These are phyloP conservation scores for Acronicta alni DNA, from an alignment of 2,888 invertebrate genomes.

Conservation along the genomic window DNA sequence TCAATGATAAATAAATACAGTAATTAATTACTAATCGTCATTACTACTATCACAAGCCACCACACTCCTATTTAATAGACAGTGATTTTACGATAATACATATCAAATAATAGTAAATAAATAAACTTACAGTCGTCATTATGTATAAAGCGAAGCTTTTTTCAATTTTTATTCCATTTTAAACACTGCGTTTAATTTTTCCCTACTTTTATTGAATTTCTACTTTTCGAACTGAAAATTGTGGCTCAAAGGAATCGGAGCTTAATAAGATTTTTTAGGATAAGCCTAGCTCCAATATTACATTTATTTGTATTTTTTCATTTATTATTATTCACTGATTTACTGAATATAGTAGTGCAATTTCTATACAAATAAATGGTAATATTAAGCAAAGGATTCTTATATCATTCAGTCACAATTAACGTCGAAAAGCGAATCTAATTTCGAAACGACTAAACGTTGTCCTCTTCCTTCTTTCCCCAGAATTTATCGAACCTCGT, in stretches of 20 bases:
- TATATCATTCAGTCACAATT: constrained; percentile 62
- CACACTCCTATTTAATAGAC: constrained; percentile 83
- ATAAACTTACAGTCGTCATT: constrained; percentile 76
- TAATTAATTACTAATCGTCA: constrained; percentile 63
- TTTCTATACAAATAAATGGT: constrained; percentile 19
- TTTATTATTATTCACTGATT: constrained; percentile 2
- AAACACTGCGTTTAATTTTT: constrained; percentile 71
- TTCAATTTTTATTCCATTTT: constrained; percentile 67
- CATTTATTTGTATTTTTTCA: constrained; percentile 26
- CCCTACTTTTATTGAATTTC: constrained; percentile 67
- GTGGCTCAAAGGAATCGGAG: constrained; percentile 52
- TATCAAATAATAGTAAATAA: constrained; percentile 56
- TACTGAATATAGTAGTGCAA: not conserved
- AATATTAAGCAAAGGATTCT: constrained; percentile 1
- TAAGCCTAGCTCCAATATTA: constrained; percentile 13
- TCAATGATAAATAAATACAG: constrained; percentile 51
- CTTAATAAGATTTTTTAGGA: constrained; percentile 22
- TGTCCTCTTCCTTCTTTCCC: constrained; percentile 92
- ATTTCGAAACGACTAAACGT: constrained; percentile 75
- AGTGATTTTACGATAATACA: constrained; percentile 73
- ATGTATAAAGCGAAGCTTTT: constrained; percentile 85
- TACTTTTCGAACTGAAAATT: constrained; percentile 60
- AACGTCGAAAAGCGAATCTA: constrained; percentile 59
- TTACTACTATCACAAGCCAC: constrained; percentile 85
- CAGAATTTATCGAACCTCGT: constrained; percentile 96